Base-by-base conservation (phyloP, 2,797 vertebrate species). In the Megaceryle alcyon region DNA sequence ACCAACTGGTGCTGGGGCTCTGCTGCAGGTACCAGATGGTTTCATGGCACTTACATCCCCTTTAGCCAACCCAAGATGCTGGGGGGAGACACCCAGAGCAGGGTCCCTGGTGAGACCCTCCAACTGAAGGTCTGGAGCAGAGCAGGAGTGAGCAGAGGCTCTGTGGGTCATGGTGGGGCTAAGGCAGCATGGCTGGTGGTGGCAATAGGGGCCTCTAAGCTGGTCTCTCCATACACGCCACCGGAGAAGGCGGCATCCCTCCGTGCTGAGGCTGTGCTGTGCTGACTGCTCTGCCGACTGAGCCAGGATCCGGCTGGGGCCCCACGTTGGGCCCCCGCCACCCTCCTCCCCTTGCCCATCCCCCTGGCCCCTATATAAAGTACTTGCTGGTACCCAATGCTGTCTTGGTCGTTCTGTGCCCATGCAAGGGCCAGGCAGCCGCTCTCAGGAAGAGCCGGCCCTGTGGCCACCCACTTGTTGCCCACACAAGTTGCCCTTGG, bases 351-450 rank as follows among this genome's bases (percentile, higher is more conserved):
- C 60, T 61, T 14, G 31, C 59, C 51, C 23, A 0, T 11, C 61
- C 35, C 33, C n/a, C 59, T 1, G 8, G n/a, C 65, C 80, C 77
- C 41, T 66, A 25, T 43, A 96, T 95, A 96, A 94, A 96, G 48
- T 70, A 35, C 46, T 96, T 97, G 26, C 48, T 96, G 93, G 82
- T 93, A 95, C 37, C 82, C 75, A 91, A 89, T 0, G 5, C 84
- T 93, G 94, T 97, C 95, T 95, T 19, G 43, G 75, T 97, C 84
- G 68, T 93, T 97, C 92, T 97, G 91, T 97, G 95, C 82, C 92
- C 5, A 0, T 0, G 43, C 90, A 70, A 88, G 82, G 85, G 85
- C 92, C 39, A 20, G 80, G 88, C 79, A 91, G 68, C 37, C 0
- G 0, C 51, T 69, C 39, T 18, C 0, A 0, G 35, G 65, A 59